Conservation (phyloP, 1,140 invertebrate species). For the Propsilocerus akamusi region DNA sequence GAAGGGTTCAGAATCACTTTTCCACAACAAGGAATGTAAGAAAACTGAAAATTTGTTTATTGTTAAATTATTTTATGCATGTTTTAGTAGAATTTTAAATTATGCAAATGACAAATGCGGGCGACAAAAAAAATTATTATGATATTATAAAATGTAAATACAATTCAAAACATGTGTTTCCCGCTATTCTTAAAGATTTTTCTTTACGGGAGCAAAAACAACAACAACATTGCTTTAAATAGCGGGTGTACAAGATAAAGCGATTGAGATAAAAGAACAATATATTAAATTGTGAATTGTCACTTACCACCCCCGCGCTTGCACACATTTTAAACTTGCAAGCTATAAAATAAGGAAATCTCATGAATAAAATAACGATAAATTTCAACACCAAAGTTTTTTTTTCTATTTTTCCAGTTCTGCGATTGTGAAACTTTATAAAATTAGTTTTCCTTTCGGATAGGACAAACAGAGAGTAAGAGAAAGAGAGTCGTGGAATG, state of each 20-base stretch:
- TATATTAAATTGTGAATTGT: neutral
- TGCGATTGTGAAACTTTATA: too few relatives aligned
- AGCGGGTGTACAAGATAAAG: neutral
- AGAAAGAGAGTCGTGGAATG: neutral
- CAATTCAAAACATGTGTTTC: slow-evolving; percentile 1
- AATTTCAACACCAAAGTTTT: slow-evolving; percentile 1
- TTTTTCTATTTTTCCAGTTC: too few relatives aligned
- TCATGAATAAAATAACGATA: slow-evolving; percentile 4
- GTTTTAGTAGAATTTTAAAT: neutral
- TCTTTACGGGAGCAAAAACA: too few relatives aligned
- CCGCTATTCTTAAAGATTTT: too few relatives aligned
- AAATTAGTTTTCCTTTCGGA: too few relatives aligned
- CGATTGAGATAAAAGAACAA: slow-evolving; percentile 2
- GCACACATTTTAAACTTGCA: too few relatives aligned
- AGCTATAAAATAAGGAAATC: neutral
- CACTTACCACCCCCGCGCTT: neutral
- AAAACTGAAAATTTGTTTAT: too few relatives aligned
- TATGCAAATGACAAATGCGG: neutral
- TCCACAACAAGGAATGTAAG: too few relatives aligned
- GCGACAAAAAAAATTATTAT: neutral
- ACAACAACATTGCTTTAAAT: too few relatives aligned
- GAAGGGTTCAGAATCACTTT: too few relatives aligned
- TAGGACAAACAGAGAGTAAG: too few relatives aligned
- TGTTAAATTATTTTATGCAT: neutral
- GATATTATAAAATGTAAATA: slow-evolving; percentile 4